A percentile compares a stretch with the other conserved stretches of the same genome.
These are phyloP conservation scores for Gasteruption jaculator DNA, from an alignment of 2,888 invertebrate genomes.

Conservation along the genomic window DNA sequence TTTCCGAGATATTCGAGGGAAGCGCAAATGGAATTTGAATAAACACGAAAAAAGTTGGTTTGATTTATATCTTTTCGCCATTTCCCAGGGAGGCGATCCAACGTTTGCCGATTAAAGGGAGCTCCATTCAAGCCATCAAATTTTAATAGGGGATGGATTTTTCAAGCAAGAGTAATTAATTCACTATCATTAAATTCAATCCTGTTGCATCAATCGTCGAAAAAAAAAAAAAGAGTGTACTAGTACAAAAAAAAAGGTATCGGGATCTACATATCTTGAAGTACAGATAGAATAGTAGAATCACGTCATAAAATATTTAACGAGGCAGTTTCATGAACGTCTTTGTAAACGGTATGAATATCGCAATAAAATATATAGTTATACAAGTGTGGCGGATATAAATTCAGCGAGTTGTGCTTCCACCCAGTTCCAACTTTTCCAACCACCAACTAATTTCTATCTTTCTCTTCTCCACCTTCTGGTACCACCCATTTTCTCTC, in stretches of 20 bases:
- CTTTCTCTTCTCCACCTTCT: slow-evolving; percentile 13
- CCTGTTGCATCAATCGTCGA: slow-evolving; percentile 1
- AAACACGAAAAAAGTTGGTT: too few relatives aligned
- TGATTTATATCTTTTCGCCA: too few relatives aligned
- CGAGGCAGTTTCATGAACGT: slow-evolving; percentile 40
- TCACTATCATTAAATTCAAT: too few relatives aligned
- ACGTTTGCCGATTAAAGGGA: too few relatives aligned
- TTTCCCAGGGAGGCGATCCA: too few relatives aligned
- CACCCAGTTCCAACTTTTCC: slow-evolving; percentile 11
- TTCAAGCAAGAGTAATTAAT: too few relatives aligned
- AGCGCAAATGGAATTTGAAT: too few relatives aligned
- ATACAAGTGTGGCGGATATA: slow-evolving; percentile 23
- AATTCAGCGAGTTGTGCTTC: slow-evolving; percentile 24
- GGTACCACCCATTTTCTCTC: slow-evolving; percentile 13
- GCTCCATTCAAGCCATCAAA: too few relatives aligned
- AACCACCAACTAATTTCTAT: slow-evolving; percentile 16
- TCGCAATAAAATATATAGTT: slow-evolving; percentile 43
- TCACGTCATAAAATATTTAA: slow-evolving; percentile 45
- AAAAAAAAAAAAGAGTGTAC: neutral
- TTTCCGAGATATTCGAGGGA: too few relatives aligned
- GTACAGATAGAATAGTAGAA: too few relatives aligned
- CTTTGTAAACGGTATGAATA: slow-evolving; percentile 47
- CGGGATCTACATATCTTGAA: neutral
- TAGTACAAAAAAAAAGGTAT: slow-evolving; percentile 1
- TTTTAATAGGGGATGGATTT: too few relatives aligned